A percentile compares a stretch with the other conserved stretches of the same genome.
These are phyloP conservation scores for Sceliomorpha sp. DNA, from an alignment of 2,888 invertebrate species.

Conservation along the genomic window DNA sequence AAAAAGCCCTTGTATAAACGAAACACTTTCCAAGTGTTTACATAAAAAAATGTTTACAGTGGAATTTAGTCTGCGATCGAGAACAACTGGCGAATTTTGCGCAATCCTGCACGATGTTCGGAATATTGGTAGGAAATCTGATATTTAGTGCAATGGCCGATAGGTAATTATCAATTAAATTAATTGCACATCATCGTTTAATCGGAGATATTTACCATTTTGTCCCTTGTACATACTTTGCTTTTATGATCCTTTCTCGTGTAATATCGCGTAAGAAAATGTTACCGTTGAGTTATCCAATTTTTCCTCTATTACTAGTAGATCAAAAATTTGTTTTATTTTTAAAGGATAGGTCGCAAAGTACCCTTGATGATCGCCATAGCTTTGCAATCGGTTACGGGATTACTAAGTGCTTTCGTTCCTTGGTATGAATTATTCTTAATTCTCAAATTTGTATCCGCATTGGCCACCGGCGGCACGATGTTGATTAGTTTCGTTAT, in stretches of 20 bases:
- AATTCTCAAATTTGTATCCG: conserved; percentile 83
- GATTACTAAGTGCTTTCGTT: conserved; percentile 82
- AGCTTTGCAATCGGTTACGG: conserved; percentile 82
- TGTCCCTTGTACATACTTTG: too few relatives aligned
- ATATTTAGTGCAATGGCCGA: conserved; percentile 82
- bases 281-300: too few relatives aligned
- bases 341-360: conserved; percentile 84
- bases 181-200: neutral
- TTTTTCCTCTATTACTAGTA: too few relatives aligned
- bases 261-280: too few relatives aligned
- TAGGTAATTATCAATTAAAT: conserved; percentile 70
- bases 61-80: conserved; percentile 84
- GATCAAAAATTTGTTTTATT: conserved; percentile 4
- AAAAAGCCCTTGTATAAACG: too few relatives aligned
- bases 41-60: too few relatives aligned
- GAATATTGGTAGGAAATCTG: conserved; percentile 82
- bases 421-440: conserved; percentile 84
- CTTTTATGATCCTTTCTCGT: too few relatives aligned
- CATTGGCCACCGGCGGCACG: conserved; percentile 84
- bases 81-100: conserved; percentile 82
- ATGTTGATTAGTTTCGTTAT: conserved; percentile 86
- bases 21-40: too few relatives aligned
- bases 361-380: conserved; percentile 83
- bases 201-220: too few relatives aligned
- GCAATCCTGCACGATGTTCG: conserved; percentile 83